A percentile compares a stretch with the other conserved stretches of the same genome.
phyloP scores from a whole-genome alignment of 1,140 invertebrate genomes.

The Tribolium madens region DNA sequence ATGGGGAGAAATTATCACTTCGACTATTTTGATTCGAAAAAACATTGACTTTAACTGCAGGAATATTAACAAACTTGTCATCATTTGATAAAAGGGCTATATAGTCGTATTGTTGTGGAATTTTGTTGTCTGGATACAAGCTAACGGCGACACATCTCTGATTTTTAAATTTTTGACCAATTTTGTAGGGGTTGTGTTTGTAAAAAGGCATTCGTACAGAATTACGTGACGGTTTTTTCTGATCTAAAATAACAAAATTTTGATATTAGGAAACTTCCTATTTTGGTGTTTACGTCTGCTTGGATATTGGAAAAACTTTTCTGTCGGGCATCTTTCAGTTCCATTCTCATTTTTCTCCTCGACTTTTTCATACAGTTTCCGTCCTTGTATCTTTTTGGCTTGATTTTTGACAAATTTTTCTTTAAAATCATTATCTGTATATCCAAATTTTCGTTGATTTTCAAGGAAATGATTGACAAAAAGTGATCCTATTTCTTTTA shows the following conservation, averaged over 20 bases:
- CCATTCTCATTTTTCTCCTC: too few species aligned
- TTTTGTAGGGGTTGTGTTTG: background rate
- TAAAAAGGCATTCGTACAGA: slow-evolving; percentile 3
- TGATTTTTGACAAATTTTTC: too few species aligned
- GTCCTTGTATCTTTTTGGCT: too few species aligned
- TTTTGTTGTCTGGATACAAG: slow-evolving; percentile 1
- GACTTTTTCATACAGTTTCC: background rate
- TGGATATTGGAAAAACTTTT: background rate
- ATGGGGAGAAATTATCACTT: background rate
- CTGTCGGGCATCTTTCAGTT: background rate
- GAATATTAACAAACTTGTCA: background rate
- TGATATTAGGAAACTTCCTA: background rate
- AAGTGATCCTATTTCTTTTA: background rate
- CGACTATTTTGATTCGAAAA: background rate
- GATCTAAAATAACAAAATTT: background rate
- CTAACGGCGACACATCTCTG: background rate
- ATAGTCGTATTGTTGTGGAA: background rate
- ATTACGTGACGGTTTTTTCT: background rate
- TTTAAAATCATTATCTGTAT: background rate
- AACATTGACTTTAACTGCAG: background rate
- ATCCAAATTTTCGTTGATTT: background rate
- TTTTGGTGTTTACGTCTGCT: background rate
- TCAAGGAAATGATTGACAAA: background rate
- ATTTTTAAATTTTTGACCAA: background rate
- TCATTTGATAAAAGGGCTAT: background rate